phyloP scores from a whole-genome alignment of 2,888 invertebrate genomes.

The Brenthis ino region DNA sequence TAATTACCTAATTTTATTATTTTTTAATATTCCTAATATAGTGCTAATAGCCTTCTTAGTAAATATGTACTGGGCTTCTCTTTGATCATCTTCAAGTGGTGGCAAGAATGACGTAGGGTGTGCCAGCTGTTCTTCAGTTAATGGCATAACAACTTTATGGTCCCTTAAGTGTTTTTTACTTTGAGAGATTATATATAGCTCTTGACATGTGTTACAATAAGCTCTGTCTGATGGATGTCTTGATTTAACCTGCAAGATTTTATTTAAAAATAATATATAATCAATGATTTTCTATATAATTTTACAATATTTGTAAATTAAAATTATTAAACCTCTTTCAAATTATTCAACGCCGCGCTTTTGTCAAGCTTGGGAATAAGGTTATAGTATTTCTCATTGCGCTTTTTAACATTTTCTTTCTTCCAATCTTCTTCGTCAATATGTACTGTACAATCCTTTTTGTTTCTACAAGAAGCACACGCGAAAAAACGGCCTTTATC shows the following conservation, averaged over 20 bases:
- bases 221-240: slow-evolving; percentile 71
- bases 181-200: slow-evolving; percentile 70
- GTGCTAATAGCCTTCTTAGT: slow-evolving; percentile 85
- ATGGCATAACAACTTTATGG: slow-evolving; percentile 69
- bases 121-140: slow-evolving; percentile 82
- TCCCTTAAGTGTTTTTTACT: slow-evolving; percentile 81
- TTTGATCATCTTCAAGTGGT: slow-evolving; percentile 87
- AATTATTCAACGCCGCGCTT: slow-evolving; percentile 72
- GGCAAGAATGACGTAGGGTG: slow-evolving; percentile 86
- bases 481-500: slow-evolving; percentile 86
- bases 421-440: slow-evolving; percentile 81
- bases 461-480: slow-evolving; percentile 92
- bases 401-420: slow-evolving; percentile 70
- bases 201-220: slow-evolving; percentile 86
- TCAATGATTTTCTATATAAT: background rate
- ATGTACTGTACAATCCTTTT: slow-evolving; percentile 89
- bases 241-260: slow-evolving; percentile 65
- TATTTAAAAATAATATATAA: background rate
- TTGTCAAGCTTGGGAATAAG: slow-evolving; percentile 79
- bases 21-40: slow-evolving; percentile 83
- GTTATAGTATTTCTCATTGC: slow-evolving; percentile 71
- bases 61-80: slow-evolving; percentile 95
- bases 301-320: background rate
- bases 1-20: slow-evolving; percentile 81
- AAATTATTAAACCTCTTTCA: slow-evolving; percentile 68